These are phyloP conservation scores for Sycophila sp. DNA, from an alignment of 1,140 invertebrate species.

Conservation along the genomic window DNA sequence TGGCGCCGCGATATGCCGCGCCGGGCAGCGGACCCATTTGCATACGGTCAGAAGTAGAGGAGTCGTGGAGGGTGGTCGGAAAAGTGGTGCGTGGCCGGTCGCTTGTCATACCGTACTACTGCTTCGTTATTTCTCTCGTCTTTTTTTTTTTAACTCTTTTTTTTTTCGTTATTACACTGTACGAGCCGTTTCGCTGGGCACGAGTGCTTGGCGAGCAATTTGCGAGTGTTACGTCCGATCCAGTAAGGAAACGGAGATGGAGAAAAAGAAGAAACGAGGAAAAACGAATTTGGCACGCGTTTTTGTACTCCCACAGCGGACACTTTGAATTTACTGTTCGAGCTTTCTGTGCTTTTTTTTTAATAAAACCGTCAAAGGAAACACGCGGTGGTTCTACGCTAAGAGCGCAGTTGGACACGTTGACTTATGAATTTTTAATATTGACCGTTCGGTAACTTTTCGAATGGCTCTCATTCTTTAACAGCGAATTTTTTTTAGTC, in stretches of 20 bases:
- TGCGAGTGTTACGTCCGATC: constrained; percentile 5
- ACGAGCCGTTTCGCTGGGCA: neutral
- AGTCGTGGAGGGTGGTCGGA: neutral
- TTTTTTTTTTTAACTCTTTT: neutral
- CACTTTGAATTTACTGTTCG: too few species aligned
- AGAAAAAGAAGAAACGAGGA: neutral
- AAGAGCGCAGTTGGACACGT: too few species aligned
- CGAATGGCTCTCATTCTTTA: too few species aligned
- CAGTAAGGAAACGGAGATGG: constrained; percentile 29
- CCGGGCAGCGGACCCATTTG: constrained; percentile 16
- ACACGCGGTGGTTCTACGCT: too few species aligned
- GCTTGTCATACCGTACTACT: neutral
- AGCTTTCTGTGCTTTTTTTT: too few species aligned
- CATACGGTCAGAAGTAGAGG: constrained; percentile 11
- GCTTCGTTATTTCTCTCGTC: neutral
- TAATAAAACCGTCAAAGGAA: too few species aligned
- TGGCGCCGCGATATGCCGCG: neutral
- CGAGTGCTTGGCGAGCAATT: constrained; percentile 18
- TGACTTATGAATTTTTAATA: too few species aligned
- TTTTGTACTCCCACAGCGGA: constrained; percentile 4
- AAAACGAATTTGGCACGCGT: constrained; percentile 15
- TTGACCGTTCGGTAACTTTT: too few species aligned
- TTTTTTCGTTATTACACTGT: too few species aligned
- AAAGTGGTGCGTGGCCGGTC: constrained; percentile 4
- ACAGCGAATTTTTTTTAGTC: too few species aligned